A percentile compares a stretch with the other conserved stretches of the same genome.
phyloP scores from a whole-genome alignment of 2,797 vertebrate genomes.

The Buceros bicornis region DNA sequence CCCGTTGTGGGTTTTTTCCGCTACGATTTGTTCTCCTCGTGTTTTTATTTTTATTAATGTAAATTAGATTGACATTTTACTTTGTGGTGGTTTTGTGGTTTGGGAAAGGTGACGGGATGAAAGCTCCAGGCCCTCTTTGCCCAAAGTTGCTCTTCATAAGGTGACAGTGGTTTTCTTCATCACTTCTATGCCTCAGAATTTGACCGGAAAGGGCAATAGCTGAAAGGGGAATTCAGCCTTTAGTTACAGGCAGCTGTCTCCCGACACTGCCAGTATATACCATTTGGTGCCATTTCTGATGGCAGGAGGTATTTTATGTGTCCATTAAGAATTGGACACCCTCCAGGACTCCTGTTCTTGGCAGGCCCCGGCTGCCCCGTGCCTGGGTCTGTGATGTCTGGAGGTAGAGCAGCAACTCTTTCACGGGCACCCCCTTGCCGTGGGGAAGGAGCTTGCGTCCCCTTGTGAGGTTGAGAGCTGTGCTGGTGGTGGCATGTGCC shows the following conservation, averaged over 20 bases:
- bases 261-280: background rate
- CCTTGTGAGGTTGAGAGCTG: no score
- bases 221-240: background rate
- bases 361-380: no score
- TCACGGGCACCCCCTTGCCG: no score
- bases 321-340: background rate
- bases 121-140: background rate
- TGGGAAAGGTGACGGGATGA: background rate
- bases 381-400: no score
- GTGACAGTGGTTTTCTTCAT: background rate
- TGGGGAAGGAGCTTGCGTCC: no score
- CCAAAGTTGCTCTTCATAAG: background rate
- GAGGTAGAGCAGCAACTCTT: no score
- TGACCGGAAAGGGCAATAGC: background rate
- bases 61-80: background rate
- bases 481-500: no score
- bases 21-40: background rate
- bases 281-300: background rate
- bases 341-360: no score
- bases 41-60: background rate
- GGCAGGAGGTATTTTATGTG: background rate
- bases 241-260: background rate
- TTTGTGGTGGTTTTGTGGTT: background rate
- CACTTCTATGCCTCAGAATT: background rate
- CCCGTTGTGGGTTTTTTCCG: accelerated